Percentiles rank a stretch among this genome's conserved stretches.
These are phyloP conservation scores for Orchestia grillus DNA, from an alignment of 1,140 invertebrate genomes.

Conservation along the genomic window DNA sequence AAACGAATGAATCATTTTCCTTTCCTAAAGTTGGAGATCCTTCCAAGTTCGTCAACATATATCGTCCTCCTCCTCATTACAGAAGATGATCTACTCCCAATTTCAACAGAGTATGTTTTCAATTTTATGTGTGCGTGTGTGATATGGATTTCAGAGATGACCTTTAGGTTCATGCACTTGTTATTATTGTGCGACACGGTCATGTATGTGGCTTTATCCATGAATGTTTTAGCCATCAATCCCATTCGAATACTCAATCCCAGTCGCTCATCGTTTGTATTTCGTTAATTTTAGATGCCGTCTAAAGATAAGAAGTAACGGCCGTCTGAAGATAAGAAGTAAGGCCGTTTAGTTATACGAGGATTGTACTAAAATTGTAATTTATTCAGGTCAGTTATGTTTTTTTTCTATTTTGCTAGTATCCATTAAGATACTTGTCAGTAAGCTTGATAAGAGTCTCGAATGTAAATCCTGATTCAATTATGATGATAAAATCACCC, in stretches of 20 bases:
- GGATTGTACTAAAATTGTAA: not conserved
- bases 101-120: not conserved
- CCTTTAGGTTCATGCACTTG: not conserved
- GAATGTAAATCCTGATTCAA: not conserved
- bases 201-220: not conserved
- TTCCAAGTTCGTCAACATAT: slow-evolving; percentile 47
- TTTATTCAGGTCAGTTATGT: not conserved
- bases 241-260: too few relatives aligned
- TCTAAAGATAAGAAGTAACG: too few relatives aligned
- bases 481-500: not conserved
- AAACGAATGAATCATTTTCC: slow-evolving; percentile 58
- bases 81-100: not conserved
- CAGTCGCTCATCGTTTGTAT: too few relatives aligned
- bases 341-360: not conserved
- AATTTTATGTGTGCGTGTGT: not conserved
- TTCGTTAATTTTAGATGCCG: too few relatives aligned
- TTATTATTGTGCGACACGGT: not conserved
- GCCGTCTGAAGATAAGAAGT: too few relatives aligned
- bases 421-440: not conserved
- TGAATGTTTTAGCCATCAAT: not conserved
- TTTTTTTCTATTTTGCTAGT: too few relatives aligned
- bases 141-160: not conserved
- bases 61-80: slow-evolving; percentile 45
- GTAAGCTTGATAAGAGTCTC: not conserved
- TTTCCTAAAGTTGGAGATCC: slow-evolving; percentile 58